Evolutionary conservation across 2,113 vertebrate genomes (phyloP), one percentile per base, ranked within the genome.

Genomic region (Etheostoma spectabile): DNA sequence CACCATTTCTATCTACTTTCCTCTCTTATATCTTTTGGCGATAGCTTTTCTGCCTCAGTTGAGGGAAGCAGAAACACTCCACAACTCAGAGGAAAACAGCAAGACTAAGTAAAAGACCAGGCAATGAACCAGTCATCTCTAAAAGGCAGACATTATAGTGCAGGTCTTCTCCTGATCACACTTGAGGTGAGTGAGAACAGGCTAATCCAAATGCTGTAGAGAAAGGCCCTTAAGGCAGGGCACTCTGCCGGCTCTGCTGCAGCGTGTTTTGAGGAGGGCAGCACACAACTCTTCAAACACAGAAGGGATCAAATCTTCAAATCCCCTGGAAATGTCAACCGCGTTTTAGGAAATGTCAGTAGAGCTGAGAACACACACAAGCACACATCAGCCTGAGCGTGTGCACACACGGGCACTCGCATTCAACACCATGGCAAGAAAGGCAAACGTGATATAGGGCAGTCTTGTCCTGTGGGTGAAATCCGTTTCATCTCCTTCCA

Each of bases 301-400:
- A 69, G 84, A 90, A 72, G 79, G 88, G 92, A 93, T 93, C 86
- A 93, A 92, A 86, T 92, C 88, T 90, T 91, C 87, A 92, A 93
- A 94, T 93, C 93, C 93, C 89, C 77, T 77, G 87, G 88, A 94
- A 94, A 94, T 94, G 93, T 93, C 93, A 94, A 62, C 83, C 75
- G 82, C 88, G 74, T 92, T 90, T 91, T 89, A 93, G 90, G 91
- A 93, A 94, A 94, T 94, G 93, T 92, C 93, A 94, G 84, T 61
- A 77, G 83, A 89, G 78, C 81, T 82, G 80, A 78, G 84, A 84
- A 83, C 80, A 82, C 85, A 83, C 67, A n/a, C 77, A 87, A 76
- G 84, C 83, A 77, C 80, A 76, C 74, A 74, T 67, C 11, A 8
- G 79, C 76, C 5, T 1, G 18, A 64, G 59, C 35, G 11, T 18